A percentile compares a stretch with the other conserved stretches of the same genome.
Evolutionary conservation across 2,888 invertebrate genomes (phyloP).

Genomic region (Unio delphinus): DNA sequence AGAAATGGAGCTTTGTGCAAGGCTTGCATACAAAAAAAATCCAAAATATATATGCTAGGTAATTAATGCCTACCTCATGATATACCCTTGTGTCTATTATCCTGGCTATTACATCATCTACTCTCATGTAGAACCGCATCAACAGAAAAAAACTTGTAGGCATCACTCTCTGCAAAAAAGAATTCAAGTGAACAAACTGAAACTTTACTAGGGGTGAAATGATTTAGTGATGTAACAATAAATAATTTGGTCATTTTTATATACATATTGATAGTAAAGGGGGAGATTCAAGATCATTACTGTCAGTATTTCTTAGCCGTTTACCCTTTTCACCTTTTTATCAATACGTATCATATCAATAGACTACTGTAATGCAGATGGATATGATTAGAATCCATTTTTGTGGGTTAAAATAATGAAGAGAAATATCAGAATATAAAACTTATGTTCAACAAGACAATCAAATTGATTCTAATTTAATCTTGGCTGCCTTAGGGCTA

Average conservation of each 20-base stretch:
- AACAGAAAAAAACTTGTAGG: constrained; percentile 92
- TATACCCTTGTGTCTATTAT: constrained; percentile 83
- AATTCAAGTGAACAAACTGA: neutral
- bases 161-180: constrained; percentile 89
- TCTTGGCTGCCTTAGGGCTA: no score
- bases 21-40: neutral
- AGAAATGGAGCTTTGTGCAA: neutral
- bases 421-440: no score
- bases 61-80: constrained; percentile 59
- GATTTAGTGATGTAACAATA: no score
- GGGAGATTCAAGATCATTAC: neutral
- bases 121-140: constrained; percentile 90
- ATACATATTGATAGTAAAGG: neutral
- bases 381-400: no score
- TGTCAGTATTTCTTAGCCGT: no score
- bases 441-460: no score
- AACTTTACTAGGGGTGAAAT: no score
- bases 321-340: no score
- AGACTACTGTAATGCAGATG: no score
- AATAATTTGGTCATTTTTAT: neutral
- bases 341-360: no score
- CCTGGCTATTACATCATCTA: constrained; percentile 92
- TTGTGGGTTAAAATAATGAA: no score
- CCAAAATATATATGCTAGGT: neutral
- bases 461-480: no score